Conservation (phyloP, 2,113 vertebrate genomes). For the Leucopsar rothschildi region DNA sequence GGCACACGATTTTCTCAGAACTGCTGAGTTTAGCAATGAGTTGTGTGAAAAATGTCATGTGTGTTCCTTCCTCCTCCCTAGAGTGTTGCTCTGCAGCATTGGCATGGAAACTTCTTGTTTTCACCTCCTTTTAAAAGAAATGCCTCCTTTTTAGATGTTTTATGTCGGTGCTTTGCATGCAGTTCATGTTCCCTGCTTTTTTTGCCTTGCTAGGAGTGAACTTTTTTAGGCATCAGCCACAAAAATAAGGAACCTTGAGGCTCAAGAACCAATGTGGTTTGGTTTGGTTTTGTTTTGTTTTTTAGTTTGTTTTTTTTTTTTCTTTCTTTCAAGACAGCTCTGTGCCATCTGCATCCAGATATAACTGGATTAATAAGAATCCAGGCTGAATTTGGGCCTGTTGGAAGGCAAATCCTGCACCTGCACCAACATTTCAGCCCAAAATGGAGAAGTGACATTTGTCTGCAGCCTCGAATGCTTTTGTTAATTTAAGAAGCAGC, state of each 20-base stretch:
- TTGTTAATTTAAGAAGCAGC: constrained; percentile 9
- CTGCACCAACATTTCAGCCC: not conserved
- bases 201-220: not conserved
- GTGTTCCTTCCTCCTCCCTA: not conserved
- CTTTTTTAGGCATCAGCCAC: not conserved
- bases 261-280: not conserved
- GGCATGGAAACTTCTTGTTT: not conserved
- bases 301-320: not conserved
- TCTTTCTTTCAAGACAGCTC: not conserved
- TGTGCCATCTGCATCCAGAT: not conserved
- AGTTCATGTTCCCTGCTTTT: not conserved
- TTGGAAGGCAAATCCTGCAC: not conserved
- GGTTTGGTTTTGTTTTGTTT: not conserved
- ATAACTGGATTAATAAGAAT: not conserved
- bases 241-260: not conserved
- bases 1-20: not conserved
- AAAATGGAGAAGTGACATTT: not conserved
- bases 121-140: not conserved
- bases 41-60: not conserved
- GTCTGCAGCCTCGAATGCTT: not conserved
- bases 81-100: not conserved
- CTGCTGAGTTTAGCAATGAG: not conserved
- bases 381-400: not conserved
- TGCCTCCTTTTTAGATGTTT: not conserved
- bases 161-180: not conserved